A percentile compares a stretch with the other conserved stretches of the same genome.
Conservation (phyloP, 2,113 vertebrate genomes). For the Daboia siamensis region DNA sequence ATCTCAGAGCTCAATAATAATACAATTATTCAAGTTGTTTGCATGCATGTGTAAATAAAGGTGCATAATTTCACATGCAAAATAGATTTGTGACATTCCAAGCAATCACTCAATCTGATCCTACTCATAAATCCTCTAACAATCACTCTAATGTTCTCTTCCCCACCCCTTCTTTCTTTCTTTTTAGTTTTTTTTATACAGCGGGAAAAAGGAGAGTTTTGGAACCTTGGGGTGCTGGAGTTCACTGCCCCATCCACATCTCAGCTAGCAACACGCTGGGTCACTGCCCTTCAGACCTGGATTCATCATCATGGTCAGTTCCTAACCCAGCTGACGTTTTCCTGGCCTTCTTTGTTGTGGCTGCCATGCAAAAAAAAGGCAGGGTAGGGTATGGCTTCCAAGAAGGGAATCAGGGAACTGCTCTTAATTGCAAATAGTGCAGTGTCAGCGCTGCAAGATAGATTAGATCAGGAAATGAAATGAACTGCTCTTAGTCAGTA, state of each 20-base stretch:
- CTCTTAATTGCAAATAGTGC: neutral
- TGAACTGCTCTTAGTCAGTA: neutral
- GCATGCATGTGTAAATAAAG: neutral
- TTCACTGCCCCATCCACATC: slow-evolving; percentile 20
- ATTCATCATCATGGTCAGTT: slow-evolving; percentile 29
- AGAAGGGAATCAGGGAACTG: neutral
- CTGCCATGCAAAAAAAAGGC: neutral
- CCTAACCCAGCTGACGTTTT: neutral
- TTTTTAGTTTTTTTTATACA: slow-evolving; percentile 38
- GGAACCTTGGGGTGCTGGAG: slow-evolving; percentile 22
- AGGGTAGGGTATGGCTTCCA: neutral
- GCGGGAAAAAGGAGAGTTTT: slow-evolving; percentile 25
- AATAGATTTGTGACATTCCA: neutral
- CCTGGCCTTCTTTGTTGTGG: neutral
- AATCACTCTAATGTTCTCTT: neutral
- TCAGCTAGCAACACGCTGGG: slow-evolving; percentile 30
- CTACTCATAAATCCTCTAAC: slow-evolving; percentile 36
- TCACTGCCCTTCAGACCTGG: slow-evolving; percentile 17
- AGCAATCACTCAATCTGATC: neutral
- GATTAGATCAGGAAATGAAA: neutral
- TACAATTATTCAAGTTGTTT: neutral
- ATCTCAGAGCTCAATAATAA: neutral
- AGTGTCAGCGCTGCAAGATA: neutral
- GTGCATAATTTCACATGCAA: neutral
- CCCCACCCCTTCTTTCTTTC: neutral